A percentile compares a stretch with the other conserved stretches of the same genome.
phyloP scores from a whole-genome alignment of 2,888 invertebrate species.

The Stictocephala bisonia region DNA sequence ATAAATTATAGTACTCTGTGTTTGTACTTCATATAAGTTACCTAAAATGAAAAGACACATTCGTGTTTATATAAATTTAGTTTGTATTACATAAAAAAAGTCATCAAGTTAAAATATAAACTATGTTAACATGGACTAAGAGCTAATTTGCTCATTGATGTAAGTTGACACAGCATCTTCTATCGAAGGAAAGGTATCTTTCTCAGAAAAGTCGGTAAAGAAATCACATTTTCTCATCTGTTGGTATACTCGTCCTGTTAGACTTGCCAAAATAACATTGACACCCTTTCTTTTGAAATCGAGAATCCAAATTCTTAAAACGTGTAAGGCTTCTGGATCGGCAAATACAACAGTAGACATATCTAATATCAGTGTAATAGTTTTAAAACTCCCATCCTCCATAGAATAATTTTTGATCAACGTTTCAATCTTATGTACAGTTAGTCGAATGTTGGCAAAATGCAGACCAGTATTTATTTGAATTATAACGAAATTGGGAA shows the following conservation, averaged over 20 bases:
- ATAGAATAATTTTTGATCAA: not conserved
- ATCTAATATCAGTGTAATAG: not conserved
- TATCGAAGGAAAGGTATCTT: too few species aligned
- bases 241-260: not conserved
- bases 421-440: not conserved
- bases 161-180: too few species aligned
- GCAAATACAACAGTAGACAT: conserved; percentile 6
- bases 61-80: too few species aligned
- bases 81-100: too few species aligned
- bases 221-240: too few species aligned
- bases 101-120: too few species aligned
- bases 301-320: not conserved
- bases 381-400: not conserved
- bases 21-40: too few species aligned
- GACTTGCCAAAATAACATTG: not conserved
- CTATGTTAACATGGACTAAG: too few species aligned
- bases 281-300: not conserved
- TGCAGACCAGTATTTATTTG: conserved; percentile 22
- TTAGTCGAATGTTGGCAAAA: conserved; percentile 1
- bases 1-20: too few species aligned
- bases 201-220: too few species aligned
- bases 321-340: not conserved
- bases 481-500: not conserved
- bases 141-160: too few species aligned
- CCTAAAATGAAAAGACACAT: too few species aligned